Evolutionary conservation across 2,113 vertebrate genomes (phyloP).

Genomic region (Coregonus clupeaformis): DNA sequence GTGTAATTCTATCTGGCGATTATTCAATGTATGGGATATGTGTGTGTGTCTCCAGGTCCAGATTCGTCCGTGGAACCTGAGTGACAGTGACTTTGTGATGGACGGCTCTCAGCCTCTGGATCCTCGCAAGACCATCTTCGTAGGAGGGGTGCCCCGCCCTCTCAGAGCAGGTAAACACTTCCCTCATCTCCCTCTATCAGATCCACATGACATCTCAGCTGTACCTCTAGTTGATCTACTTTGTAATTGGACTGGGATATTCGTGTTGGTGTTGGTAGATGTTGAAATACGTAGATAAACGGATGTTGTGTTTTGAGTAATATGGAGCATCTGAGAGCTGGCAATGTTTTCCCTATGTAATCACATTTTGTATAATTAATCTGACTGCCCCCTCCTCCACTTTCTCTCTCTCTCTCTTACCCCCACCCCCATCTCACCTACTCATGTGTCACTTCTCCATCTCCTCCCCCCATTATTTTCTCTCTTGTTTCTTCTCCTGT

Average conservation of each 20-base stretch:
- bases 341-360: not conserved
- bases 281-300: not conserved
- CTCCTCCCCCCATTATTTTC: not conserved
- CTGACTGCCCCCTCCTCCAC: not conserved
- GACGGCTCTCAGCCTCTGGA: slow-evolving; percentile 96
- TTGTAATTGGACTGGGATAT: not conserved
- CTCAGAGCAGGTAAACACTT: slow-evolving; percentile 85
- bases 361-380: not conserved
- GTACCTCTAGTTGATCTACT: not conserved
- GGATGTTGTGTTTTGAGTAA: not conserved
- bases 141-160: slow-evolving; percentile 94
- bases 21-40: not conserved
- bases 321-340: too few species aligned
- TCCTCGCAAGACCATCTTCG: slow-evolving; percentile 98
- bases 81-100: slow-evolving; percentile 98
- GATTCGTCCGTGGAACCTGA: slow-evolving; percentile 97
- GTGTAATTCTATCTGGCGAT: not conserved
- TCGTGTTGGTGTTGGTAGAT: not conserved
- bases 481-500: not conserved
- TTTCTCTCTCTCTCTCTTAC: not conserved
- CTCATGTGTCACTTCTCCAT: not conserved
- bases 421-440: not conserved
- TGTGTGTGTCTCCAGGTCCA: slow-evolving; percentile 81
- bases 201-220: not conserved
- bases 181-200: too few species aligned